phyloP scores from a whole-genome alignment of 2,113 vertebrate species.

The Todiramphus saurophagus region DNA sequence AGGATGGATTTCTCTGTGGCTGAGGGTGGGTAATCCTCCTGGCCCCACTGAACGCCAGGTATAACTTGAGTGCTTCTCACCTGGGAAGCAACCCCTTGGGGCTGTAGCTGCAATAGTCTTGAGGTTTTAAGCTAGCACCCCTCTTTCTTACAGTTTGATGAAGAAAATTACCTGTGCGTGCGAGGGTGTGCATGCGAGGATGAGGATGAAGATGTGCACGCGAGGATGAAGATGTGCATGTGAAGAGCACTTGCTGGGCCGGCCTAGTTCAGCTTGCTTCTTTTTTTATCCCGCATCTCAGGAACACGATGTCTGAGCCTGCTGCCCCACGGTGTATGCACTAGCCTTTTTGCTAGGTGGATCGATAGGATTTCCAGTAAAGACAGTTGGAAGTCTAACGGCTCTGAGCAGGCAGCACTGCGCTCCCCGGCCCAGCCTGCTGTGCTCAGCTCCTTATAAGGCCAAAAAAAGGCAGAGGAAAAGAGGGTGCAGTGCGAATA shows the following conservation, averaged over 20 bases:
- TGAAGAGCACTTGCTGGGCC: not conserved
- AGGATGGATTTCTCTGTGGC: not conserved
- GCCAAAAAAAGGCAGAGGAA: conserved; percentile 56
- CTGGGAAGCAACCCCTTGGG: not conserved
- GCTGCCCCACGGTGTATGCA: not conserved
- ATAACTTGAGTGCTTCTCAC: not conserved
- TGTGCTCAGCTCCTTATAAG: conserved; percentile 72
- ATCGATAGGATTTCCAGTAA: conserved; percentile 75
- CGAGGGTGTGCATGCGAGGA: no score
- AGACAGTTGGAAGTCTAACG: conserved; percentile 48
- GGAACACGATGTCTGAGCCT: not conserved
- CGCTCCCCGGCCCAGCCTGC: conserved; percentile 29
- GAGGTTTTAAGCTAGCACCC: not conserved
- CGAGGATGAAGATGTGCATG: no score
- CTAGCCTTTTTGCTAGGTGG: conserved; percentile 71
- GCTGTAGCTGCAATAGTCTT: not conserved
- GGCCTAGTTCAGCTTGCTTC: not conserved
- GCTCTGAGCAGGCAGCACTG: conserved; percentile 8
- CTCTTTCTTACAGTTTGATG: not conserved
- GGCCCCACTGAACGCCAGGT: not conserved
- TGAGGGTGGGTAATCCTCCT: accelerated
- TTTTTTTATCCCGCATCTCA: not conserved
- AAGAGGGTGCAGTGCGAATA: conserved; percentile 50
- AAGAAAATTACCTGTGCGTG: not conserved
- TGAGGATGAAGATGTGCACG: no score